Evolutionary conservation across 2,113 vertebrate species (phyloP), one percentile per base, ranked within the genome.

Genomic region (Burhinus bistriatus): DNA sequence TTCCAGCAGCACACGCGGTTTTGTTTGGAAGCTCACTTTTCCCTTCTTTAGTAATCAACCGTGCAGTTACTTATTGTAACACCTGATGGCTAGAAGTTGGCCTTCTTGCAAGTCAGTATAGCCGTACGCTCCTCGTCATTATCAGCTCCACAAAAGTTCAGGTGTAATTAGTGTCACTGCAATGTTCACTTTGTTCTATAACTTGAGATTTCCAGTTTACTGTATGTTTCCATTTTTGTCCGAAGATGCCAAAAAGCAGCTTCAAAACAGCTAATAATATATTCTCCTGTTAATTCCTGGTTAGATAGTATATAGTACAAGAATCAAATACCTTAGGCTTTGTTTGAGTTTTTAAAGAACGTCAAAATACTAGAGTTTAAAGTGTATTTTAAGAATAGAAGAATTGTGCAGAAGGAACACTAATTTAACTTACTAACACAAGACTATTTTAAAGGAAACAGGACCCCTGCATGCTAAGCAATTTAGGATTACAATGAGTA

Each of bases 131-230:
- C 14, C 0, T 8, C 9, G 0, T 15, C 59, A 19, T 4, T 36
- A 61, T 25, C 25, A 26, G 12, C 64, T 36, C 25, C 52, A 58
- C 26, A 21, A 2, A 51, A 47, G 40, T 22, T 75, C 17, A 59
- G n/a, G 32, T 30, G 29, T 12, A 27, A 59, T 90, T 47, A 77
- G 38, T 3, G 26, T 40, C 42, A 62, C 27, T 0, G 1, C 6
- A 25, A 9, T 0, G 0, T 34, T 52, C 29, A 16, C 18, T 54
- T 25, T 59, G 19, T 21, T 59, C 27, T 36, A 3, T 4, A 34
- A 40, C 5, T 61, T 32, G 6, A 59, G 27, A 0, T 12, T 82
- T 77, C 49, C 66, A 36, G n/a, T 21, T 51, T 21, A 34, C 29
- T 32, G 12, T 4, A 38, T 1, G 2, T 32, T 85, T 42, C 59